A percentile compares a stretch with the other conserved stretches of the same genome.
Conservation (phyloP, 2,113 vertebrate species). For the Mormyrus lacerda region DNA sequence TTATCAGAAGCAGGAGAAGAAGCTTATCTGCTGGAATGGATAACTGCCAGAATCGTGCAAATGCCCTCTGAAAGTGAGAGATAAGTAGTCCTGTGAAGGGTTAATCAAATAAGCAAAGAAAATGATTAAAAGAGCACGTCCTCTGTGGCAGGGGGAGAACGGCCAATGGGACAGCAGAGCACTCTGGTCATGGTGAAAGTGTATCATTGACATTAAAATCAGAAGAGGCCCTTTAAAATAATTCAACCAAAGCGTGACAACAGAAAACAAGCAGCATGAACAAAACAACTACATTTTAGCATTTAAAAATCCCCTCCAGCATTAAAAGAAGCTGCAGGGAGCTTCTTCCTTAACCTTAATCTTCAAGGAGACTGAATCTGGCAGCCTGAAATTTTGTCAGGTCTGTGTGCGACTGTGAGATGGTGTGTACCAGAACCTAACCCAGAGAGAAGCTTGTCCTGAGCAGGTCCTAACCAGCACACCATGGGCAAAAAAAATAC, state of each 20-base stretch:
- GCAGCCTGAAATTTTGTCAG: neutral
- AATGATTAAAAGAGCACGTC: neutral
- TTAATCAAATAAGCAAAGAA: neutral
- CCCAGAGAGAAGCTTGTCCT: neutral
- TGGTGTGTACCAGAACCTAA: neutral
- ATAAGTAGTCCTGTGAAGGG: neutral
- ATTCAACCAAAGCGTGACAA: neutral
- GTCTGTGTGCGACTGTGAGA: neutral
- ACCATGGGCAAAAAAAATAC: neutral
- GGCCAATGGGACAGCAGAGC: neutral
- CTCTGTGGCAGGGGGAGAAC: neutral
- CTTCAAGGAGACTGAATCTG: neutral
- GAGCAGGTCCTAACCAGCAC: neutral
- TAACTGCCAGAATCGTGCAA: neutral
- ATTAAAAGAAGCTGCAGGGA: neutral
- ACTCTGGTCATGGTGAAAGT: neutral
- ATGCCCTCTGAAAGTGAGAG: neutral
- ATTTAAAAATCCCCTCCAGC: neutral
- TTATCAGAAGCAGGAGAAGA: neutral
- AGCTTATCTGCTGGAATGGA: neutral
- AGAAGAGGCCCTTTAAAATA: neutral
- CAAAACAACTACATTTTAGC: neutral
- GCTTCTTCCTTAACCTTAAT: neutral
- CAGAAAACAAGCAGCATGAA: neutral
- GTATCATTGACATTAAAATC: slow-evolving; percentile 6